A percentile compares a stretch with the other conserved stretches of the same genome.
Conservation (phyloP, 2,113 vertebrate genomes). For the Lasiurus cinereus region DNA sequence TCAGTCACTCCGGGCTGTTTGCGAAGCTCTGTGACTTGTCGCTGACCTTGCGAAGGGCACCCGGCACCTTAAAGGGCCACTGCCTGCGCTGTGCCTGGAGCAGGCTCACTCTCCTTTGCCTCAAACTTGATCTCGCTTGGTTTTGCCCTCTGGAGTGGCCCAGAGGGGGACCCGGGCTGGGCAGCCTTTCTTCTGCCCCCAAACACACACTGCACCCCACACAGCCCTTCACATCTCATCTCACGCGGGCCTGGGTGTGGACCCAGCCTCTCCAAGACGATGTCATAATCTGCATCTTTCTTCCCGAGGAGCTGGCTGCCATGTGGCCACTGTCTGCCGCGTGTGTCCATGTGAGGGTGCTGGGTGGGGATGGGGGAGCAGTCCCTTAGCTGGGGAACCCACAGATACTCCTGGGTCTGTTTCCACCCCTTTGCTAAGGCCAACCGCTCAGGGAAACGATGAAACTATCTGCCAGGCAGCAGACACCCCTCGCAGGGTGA, state of each 20-base stretch:
- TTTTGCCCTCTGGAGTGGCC: neutral
- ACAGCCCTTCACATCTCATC: neutral
- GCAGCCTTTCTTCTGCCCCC: neutral
- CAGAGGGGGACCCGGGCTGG: no score
- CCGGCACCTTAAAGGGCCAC: no score
- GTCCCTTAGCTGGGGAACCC: neutral
- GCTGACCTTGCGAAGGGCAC: neutral
- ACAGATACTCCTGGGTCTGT: neutral
- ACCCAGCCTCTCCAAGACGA: neutral
- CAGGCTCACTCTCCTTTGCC: neutral
- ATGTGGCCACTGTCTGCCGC: rapidly evolving
- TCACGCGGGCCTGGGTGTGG: neutral
- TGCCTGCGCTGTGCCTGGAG: neutral
- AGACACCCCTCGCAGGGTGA: neutral
- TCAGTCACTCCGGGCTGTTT: neutral
- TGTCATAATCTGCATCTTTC: rapidly evolving
- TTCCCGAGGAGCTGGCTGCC: rapidly evolving
- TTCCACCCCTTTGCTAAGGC: neutral
- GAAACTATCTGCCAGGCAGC: neutral
- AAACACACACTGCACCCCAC: rapidly evolving
- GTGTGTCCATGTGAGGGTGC: no score
- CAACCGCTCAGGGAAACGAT: neutral
- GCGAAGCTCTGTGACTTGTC: neutral
- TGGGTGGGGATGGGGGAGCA: neutral
- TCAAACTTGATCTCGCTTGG: neutral